phyloP scores from a whole-genome alignment of 92 coral and sea anemone species.

The Phenganax marumi region DNA sequence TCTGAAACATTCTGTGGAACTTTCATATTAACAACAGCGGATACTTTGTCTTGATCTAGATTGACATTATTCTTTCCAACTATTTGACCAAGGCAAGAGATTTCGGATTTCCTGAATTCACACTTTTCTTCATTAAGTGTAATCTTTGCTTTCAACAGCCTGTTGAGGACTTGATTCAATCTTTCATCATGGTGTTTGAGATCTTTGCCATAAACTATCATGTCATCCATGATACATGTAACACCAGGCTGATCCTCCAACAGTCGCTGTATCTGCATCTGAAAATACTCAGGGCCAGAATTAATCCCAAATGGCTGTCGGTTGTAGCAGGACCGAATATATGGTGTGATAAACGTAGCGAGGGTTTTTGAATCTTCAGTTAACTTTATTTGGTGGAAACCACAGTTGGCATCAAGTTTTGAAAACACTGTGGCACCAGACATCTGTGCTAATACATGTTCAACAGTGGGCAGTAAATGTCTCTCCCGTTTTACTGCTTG shows the following conservation, averaged over 20 bases:
- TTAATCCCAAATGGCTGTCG: constrained; percentile 36
- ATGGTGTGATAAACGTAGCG: constrained; percentile 45
- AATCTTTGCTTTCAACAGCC: too few relatives aligned
- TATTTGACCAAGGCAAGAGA: too few relatives aligned
- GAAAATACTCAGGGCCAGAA: constrained; percentile 11
- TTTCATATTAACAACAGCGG: constrained; percentile 50
- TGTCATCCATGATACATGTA: constrained; percentile 53
- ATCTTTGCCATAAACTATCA: too few relatives aligned
- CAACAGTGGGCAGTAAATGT: constrained; percentile 25
- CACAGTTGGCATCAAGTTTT: too few relatives aligned
- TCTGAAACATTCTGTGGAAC: constrained; percentile 46
- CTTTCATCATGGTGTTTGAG: constrained; percentile 20
- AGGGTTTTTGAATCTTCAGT: too few relatives aligned
- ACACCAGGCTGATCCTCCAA: constrained; percentile 40
- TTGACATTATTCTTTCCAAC: too few relatives aligned
- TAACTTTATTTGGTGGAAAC: too few relatives aligned
- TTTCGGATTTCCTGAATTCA: too few relatives aligned
- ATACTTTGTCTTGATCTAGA: constrained; percentile 35
- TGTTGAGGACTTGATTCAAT: constrained; percentile 31
- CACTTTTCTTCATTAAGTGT: too few relatives aligned
- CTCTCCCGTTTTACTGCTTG: constrained; percentile 27
- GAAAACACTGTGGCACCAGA: too few relatives aligned
- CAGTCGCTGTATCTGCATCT: background rate
- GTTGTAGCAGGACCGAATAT: constrained; percentile 28
- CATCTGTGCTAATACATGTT: constrained; percentile 19